A percentile compares a stretch with the other conserved stretches of the same genome.
phyloP scores from a whole-genome alignment of 2,113 vertebrate genomes.

The Rhynchomys soricoides region DNA sequence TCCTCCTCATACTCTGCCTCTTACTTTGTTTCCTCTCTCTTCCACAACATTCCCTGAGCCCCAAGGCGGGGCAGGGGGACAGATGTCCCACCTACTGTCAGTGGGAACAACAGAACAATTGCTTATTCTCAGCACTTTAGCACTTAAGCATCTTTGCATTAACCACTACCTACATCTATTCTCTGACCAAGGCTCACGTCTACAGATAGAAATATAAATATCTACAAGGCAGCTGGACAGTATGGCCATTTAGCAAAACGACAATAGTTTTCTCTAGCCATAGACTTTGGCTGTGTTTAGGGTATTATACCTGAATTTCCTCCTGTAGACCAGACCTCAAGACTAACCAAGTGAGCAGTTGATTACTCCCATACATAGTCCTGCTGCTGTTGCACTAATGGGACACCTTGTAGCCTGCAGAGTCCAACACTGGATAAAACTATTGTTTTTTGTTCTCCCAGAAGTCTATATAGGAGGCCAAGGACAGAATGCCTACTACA shows the following conservation, averaged over 20 bases:
- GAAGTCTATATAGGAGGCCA: not conserved
- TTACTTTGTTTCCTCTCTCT: not conserved
- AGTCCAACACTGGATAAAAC: not conserved
- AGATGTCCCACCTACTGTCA: too few relatives aligned
- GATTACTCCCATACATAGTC: not conserved
- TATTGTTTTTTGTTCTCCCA: not conserved
- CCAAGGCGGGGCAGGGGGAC: accelerated
- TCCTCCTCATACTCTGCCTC: not conserved
- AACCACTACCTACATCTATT: not conserved
- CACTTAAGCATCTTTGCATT: not conserved
- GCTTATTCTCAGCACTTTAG: not conserved
- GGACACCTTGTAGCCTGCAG: too few relatives aligned
- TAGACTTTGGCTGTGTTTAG: not conserved
- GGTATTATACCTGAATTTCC: not conserved
- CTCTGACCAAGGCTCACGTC: not conserved
- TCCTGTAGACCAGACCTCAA: not conserved
- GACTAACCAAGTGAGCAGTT: not conserved
- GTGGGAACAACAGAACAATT: not conserved
- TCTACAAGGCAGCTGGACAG: not conserved
- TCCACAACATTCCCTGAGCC: not conserved
- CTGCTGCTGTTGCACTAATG: not conserved
- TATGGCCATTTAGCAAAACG: not conserved
- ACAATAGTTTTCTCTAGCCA: not conserved
- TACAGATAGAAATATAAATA: not conserved
- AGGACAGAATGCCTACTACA: not conserved